Base-by-base conservation (phyloP, 2,888 invertebrate species). In the Dascillus cervinus region DNA sequence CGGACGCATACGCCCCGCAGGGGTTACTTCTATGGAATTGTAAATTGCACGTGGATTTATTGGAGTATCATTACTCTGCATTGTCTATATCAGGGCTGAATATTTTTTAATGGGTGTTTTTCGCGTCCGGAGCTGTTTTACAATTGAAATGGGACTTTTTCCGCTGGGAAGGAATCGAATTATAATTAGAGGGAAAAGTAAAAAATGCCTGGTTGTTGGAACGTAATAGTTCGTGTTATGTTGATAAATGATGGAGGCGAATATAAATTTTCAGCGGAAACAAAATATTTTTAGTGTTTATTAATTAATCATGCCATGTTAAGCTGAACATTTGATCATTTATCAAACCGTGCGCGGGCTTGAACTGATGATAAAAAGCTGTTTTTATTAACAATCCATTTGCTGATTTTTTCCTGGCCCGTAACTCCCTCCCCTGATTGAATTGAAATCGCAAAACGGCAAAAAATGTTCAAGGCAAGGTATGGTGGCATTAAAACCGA, bases 261-360 rank as follows among this genome's bases (percentile, higher is more conserved):
- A 37, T 35, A 30, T 22, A 34, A 39, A 41, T 37, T 43, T 45
- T 34, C 35, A 26, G 32, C 32, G 36, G 34, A 44, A 47, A 47
- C 50, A 49, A 51, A 52, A 52, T 53, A 54, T 53, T 55, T 52
- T 52, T 50, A 52, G 50, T 53, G 52, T 50, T 53, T 48, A 52
- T 52, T 55, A 56, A 56, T 56, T 54, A 57, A 56, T 55, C 53
- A 53, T 47, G 45, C 47, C 40, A 40, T 40, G 37, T 39, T 36
- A 38, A 41, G 47, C 42, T 47, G 50, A 52, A 46, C 51, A 52
- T 53, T 50, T 46, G 52, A 54, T 55, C 55, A 55, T 57, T 55
- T 52, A 57, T 57, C 56, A 57, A 25, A 47, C 46, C 8, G 4
- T 4, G 17, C 17, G 5, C 17, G 4, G 5, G 17, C 8, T 22